These are phyloP conservation scores for Actinernus sp. DNA, from an alignment of 92 coral and sea anemone genomes.

Conservation along the genomic window DNA sequence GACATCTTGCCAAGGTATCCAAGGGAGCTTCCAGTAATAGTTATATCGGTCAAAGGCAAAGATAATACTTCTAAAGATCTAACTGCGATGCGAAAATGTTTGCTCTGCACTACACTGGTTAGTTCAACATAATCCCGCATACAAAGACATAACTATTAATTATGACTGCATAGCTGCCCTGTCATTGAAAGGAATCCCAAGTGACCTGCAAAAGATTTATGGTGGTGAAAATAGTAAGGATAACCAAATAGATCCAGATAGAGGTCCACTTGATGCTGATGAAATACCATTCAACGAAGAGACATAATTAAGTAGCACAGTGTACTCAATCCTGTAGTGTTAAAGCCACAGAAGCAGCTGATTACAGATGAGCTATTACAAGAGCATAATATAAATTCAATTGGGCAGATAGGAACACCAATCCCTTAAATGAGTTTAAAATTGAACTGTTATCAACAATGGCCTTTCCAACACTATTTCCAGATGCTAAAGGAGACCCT, in stretches of 20 bases:
- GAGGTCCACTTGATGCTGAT: conserved; percentile 58
- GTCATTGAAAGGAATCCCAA: conserved; percentile 60
- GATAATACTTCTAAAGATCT: too few relatives aligned
- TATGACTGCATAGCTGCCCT: conserved; percentile 47
- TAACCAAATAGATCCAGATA: conserved; percentile 58
- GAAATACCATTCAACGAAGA: conserved; percentile 59
- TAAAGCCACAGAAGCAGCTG: conserved; percentile 57
- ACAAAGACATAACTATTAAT: conserved; percentile 58
- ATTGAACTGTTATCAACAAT: conserved; percentile 67
- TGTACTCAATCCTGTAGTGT: conserved; percentile 40
- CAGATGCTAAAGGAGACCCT: conserved; percentile 80
- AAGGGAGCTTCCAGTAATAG: conserved; percentile 57
- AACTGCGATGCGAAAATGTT: not conserved
- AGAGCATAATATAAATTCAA: conserved; percentile 39
- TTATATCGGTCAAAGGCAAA: conserved; percentile 11
- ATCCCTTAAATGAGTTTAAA: conserved; percentile 69
- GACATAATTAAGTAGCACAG: conserved; percentile 59
- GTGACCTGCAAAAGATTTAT: conserved; percentile 36
- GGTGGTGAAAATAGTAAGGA: conserved; percentile 37
- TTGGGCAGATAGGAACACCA: conserved; percentile 47
- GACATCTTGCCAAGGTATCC: too few relatives aligned
- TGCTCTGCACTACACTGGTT: conserved; percentile 68
- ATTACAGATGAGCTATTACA: conserved; percentile 59
- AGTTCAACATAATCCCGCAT: conserved; percentile 59
- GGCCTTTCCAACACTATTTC: conserved; percentile 81